These are phyloP conservation scores for Nomada ferruginata DNA, from an alignment of 2,888 invertebrate species.

Conservation along the genomic window DNA sequence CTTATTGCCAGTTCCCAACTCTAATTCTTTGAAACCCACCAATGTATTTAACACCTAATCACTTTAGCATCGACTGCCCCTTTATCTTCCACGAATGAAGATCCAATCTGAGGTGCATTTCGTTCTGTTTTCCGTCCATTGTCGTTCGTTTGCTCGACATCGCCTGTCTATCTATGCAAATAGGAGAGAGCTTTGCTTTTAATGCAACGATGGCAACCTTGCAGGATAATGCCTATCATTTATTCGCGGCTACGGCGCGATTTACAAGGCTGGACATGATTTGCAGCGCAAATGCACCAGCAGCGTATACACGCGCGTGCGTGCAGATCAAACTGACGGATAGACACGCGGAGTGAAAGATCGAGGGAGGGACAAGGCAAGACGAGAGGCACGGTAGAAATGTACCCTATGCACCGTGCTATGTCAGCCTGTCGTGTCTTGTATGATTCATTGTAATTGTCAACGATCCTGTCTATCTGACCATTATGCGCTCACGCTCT, in stretches of 20 bases:
- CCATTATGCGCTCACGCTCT: constrained; percentile 43
- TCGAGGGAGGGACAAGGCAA: constrained; percentile 14
- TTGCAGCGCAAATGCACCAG: constrained; percentile 62
- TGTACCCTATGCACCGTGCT: constrained; percentile 37
- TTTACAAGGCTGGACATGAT: constrained; percentile 65
- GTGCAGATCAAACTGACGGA: constrained; percentile 14
- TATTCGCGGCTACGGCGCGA: constrained; percentile 61
- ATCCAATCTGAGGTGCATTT: background rate
- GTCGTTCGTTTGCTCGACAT: constrained; percentile 35
- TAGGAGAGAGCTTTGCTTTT: constrained; percentile 36
- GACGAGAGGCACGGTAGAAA: constrained; percentile 36
- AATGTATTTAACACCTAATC: background rate
- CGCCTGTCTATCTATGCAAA: constrained; percentile 56
- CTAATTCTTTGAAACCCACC: too few species aligned
- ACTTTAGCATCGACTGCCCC: too few species aligned
- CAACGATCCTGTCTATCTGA: constrained; percentile 72
- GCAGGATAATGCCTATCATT: constrained; percentile 69
- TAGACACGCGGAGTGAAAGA: constrained; percentile 10
- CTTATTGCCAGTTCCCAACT: too few species aligned
- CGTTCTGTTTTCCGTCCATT: constrained; percentile 21
- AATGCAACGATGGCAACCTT: constrained; percentile 42
- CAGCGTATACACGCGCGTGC: background rate
- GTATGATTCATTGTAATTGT: constrained; percentile 80
- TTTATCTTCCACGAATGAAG: background rate
- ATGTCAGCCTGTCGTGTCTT: constrained; percentile 69